phyloP scores from a whole-genome alignment of 2,888 invertebrate species.

The Amblyjoppa proteus region DNA sequence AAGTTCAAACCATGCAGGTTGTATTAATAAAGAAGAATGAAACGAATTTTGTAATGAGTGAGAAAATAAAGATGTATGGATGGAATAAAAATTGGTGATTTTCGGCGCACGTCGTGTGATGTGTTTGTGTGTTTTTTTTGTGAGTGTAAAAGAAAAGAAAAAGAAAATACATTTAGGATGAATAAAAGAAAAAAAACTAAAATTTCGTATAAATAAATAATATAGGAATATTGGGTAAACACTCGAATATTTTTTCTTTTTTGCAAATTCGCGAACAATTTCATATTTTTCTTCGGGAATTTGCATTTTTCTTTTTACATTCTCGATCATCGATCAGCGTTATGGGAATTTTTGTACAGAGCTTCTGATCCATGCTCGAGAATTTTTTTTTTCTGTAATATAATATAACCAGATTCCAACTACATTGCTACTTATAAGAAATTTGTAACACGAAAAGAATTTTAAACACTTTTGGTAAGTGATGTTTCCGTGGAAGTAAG shows the following conservation, averaged over 20 bases:
- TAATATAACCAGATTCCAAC: conserved; percentile 65
- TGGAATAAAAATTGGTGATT: conserved; percentile 60
- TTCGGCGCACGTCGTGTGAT: conserved; percentile 52
- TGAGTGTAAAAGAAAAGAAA: conserved; percentile 72
- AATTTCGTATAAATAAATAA: conserved; percentile 66
- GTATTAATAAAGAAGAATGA: conserved; percentile 47
- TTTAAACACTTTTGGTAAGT: conserved; percentile 1
- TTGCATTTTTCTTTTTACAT: conserved; percentile 24
- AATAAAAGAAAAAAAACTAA: conserved; percentile 66
- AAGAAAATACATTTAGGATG: conserved; percentile 72
- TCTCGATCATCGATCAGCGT: conserved; percentile 40
- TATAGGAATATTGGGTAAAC: conserved; percentile 57
- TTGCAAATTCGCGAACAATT: conserved; percentile 53
- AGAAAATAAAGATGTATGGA: conserved; percentile 57
- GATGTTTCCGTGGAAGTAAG: neutral
- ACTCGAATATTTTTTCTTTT: conserved; percentile 41
- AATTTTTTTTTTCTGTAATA: conserved; percentile 50
- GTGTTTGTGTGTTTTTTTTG: conserved; percentile 64
- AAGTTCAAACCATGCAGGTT: conserved; percentile 74
- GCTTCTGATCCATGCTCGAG: conserved; percentile 28
- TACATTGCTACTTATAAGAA: conserved; percentile 61
- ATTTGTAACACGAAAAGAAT: conserved; percentile 60
- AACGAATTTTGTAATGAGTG: conserved; percentile 56
- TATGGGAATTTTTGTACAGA: conserved; percentile 29
- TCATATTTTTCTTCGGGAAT: conserved; percentile 16